Evolutionary conservation across 2,113 vertebrate species (phyloP).

Genomic region (Nerophis ophidion): DNA sequence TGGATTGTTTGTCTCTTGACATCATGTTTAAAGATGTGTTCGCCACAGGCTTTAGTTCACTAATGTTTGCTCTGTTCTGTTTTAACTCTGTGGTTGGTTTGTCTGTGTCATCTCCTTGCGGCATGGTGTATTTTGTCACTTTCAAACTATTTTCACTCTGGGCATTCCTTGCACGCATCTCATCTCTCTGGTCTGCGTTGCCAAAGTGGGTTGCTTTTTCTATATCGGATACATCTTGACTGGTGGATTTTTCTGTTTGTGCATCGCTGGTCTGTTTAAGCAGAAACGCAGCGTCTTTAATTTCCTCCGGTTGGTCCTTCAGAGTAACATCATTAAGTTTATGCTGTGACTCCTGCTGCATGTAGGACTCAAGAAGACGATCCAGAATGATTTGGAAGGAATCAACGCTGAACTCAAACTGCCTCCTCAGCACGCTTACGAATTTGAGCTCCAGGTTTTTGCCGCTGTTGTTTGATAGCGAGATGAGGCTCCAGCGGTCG

Average conservation of each 20-base stretch:
- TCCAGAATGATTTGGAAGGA: slow-evolving; percentile 95
- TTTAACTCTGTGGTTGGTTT: slow-evolving; percentile 25
- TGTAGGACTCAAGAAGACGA: slow-evolving; percentile 79
- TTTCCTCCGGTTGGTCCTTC: slow-evolving; percentile 29
- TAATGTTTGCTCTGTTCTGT: slow-evolving; percentile 14
- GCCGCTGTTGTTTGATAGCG: slow-evolving; percentile 90
- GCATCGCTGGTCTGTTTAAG: slow-evolving; percentile 10
- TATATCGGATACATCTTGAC: slow-evolving; percentile 6
- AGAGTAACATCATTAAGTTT: slow-evolving; percentile 31
- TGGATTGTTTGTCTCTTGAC: slow-evolving; percentile 24
- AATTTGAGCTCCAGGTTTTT: slow-evolving; percentile 97
- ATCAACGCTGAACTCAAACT: slow-evolving; percentile 98
- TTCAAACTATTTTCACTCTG: neutral
- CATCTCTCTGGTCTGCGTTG: slow-evolving; percentile 24
- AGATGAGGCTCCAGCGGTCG: slow-evolving; percentile 96
- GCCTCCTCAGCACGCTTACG: slow-evolving; percentile 82
- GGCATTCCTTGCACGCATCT: slow-evolving; percentile 25
- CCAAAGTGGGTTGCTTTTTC: slow-evolving; percentile 17
- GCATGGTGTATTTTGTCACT: slow-evolving; percentile 18
- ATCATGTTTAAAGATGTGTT: slow-evolving; percentile 13
- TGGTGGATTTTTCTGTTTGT: slow-evolving; percentile 25
- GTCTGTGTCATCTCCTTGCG: slow-evolving; percentile 23
- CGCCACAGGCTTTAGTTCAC: slow-evolving; percentile 11
- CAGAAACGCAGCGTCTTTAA: slow-evolving; percentile 21
- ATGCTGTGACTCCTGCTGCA: slow-evolving; percentile 61